Conservation (phyloP, 2,797 vertebrate species). For the Poeciliopsis presidionis region DNA sequence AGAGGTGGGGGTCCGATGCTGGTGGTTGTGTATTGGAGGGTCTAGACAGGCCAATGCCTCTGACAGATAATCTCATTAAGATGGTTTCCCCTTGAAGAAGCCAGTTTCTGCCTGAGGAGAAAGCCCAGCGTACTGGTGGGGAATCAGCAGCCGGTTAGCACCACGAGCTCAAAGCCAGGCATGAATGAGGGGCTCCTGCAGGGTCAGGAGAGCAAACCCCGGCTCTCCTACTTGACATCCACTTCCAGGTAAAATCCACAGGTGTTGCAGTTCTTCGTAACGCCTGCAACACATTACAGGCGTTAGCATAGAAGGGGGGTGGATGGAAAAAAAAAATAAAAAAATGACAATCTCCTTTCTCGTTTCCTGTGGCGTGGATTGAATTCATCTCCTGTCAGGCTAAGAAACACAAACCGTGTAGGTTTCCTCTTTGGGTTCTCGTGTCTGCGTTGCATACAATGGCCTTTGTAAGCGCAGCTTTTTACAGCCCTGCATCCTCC, state of each 20-base stretch:
- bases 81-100: slow-evolving; percentile 75
- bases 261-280: slow-evolving; percentile 12
- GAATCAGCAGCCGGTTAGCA: slow-evolving; percentile 83
- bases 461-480: slow-evolving; percentile 30
- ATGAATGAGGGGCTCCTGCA: slow-evolving; percentile 45
- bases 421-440: slow-evolving; percentile 1
- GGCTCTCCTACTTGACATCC: slow-evolving; percentile 27
- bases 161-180: slow-evolving; percentile 64
- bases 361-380: slow-evolving; percentile 21
- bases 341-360: slow-evolving; percentile 8
- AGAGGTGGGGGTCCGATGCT: not conserved
- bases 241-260: slow-evolving; percentile 49
- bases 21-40: slow-evolving; percentile 81
- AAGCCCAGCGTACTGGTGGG: slow-evolving; percentile 56
- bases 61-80: slow-evolving; percentile 85
- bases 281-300: slow-evolving; percentile 34
- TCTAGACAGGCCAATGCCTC: slow-evolving; percentile 81
- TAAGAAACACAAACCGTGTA: slow-evolving; percentile 35
- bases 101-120: slow-evolving; percentile 75
- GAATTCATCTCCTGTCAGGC: slow-evolving; percentile 38
- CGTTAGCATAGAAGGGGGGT: slow-evolving; percentile 46
- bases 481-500: slow-evolving; percentile 15
- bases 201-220: slow-evolving; percentile 48
- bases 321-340: not conserved
- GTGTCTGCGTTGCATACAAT: slow-evolving; percentile 66